These are phyloP conservation scores for Mythimna loreyi DNA, from an alignment of 2,888 invertebrate genomes.

Conservation along the genomic window DNA sequence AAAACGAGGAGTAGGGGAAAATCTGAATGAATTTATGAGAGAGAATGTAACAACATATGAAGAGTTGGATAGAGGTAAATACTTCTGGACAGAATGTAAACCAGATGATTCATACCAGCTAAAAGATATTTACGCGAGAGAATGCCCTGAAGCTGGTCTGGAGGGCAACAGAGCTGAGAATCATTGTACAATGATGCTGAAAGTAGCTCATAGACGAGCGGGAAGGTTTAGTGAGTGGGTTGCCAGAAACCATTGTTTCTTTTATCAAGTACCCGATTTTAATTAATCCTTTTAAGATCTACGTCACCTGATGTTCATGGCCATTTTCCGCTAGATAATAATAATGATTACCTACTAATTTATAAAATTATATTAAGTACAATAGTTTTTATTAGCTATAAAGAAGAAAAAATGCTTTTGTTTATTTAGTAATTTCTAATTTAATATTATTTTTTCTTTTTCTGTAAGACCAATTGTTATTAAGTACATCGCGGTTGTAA, in stretches of 20 bases:
- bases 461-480: too few relatives aligned
- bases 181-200: background rate
- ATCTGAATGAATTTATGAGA: background rate
- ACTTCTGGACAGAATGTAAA: fast-evolving
- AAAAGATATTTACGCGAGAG: background rate
- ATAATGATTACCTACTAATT: too few relatives aligned
- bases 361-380: too few relatives aligned
- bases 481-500: too few relatives aligned
- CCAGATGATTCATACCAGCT: background rate
- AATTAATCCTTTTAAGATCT: too few relatives aligned
- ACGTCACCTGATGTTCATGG: too few relatives aligned
- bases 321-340: too few relatives aligned
- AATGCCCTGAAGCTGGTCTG: background rate
- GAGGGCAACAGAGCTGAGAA: background rate
- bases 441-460: too few relatives aligned
- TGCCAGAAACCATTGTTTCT: background rate
- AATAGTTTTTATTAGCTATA: too few relatives aligned
- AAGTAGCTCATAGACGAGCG: background rate
- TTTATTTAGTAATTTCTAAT: too few relatives aligned
- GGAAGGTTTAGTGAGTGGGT: background rate
- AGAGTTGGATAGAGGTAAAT: fast-evolving
- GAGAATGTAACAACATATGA: background rate
- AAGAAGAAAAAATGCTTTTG: too few relatives aligned
- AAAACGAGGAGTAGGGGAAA: background rate
- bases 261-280: background rate